phyloP scores from a whole-genome alignment of 2,113 vertebrate genomes.

The Scolopax mira region DNA sequence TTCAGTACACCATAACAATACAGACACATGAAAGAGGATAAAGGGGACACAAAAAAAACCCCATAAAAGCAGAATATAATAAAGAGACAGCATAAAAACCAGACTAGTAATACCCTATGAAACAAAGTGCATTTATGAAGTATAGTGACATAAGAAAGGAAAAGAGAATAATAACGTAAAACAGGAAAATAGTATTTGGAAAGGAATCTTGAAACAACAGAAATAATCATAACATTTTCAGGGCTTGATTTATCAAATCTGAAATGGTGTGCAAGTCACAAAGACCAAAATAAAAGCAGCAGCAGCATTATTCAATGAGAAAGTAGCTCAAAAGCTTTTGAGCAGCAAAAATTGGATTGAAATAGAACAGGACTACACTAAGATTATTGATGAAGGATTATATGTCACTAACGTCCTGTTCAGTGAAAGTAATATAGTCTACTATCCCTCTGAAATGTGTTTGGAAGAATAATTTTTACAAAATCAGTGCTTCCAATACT shows the following conservation, averaged over 20 bases:
- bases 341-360: constrained; percentile 9
- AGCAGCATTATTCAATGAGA: constrained; percentile 17
- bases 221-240: constrained; percentile 29
- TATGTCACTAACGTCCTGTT: constrained; percentile 11
- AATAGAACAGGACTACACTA: background rate
- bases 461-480: background rate
- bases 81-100: background rate
- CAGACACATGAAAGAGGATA: background rate
- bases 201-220: constrained; percentile 4
- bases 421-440: background rate
- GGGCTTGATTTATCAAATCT: constrained; percentile 22
- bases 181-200: background rate
- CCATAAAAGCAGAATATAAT: background rate
- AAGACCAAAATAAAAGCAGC: background rate
- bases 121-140: background rate
- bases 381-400: constrained; percentile 40
- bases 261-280: background rate
- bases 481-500: background rate
- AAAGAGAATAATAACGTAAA: background rate
- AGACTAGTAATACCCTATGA: background rate
- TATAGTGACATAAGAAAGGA: background rate
- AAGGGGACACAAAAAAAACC: background rate
- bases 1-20: background rate
- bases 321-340: background rate
- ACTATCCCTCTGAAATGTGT: background rate